Conservation (phyloP, 2,888 invertebrate species). For the Steromphala cineraria region DNA sequence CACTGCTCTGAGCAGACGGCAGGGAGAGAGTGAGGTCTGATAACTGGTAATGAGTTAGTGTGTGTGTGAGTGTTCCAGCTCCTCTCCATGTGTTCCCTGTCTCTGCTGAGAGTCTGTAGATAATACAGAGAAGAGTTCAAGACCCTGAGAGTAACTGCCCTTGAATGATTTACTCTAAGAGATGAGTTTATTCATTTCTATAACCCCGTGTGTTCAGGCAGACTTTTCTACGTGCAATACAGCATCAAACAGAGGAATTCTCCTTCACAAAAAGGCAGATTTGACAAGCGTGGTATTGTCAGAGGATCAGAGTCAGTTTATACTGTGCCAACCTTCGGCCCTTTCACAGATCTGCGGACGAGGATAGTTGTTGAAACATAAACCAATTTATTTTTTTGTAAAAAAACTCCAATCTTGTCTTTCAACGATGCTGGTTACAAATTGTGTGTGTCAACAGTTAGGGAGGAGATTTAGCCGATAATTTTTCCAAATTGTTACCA, state of each 20-base stretch:
- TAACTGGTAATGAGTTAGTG: constrained; percentile 4
- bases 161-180: constrained; percentile 14
- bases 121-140: not conserved
- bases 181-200: constrained; percentile 53
- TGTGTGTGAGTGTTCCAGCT: not conserved
- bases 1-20: not conserved
- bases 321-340: not conserved
- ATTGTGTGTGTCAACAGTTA: constrained; percentile 17
- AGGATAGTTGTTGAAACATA: not conserved
- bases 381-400: not conserved
- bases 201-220: constrained; percentile 1
- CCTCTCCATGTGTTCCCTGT: constrained; percentile 11
- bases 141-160: not conserved
- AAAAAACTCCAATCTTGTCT: not conserved
- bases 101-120: constrained; percentile 3
- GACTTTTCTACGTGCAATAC: constrained; percentile 7
- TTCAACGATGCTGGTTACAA: constrained; percentile 7
- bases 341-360: not conserved
- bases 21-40: not conserved
- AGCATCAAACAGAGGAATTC: constrained; percentile 8
- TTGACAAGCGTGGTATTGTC: not conserved
- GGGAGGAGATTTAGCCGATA: constrained; percentile 7
- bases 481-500: not conserved
- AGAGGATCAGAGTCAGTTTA: not conserved
- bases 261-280: not conserved